Percentiles rank a stretch among this genome's conserved stretches.
phyloP scores from a whole-genome alignment of 2,113 vertebrate species.

The Candoia aspera region DNA sequence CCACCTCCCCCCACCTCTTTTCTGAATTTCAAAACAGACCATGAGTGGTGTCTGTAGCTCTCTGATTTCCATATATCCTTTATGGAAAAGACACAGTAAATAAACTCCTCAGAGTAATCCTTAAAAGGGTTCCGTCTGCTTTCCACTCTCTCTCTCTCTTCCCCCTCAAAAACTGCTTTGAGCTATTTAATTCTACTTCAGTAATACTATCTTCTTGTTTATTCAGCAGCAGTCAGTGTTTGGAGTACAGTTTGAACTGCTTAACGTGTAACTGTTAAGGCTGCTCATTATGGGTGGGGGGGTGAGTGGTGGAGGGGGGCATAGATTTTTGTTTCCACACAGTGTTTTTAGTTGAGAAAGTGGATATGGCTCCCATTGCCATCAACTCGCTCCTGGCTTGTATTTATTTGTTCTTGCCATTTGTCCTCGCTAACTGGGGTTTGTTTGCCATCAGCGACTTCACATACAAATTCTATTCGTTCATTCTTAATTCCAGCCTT shows the following conservation, averaged over 20 bases:
- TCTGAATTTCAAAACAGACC: constrained; percentile 98
- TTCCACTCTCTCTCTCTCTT: constrained; percentile 23
- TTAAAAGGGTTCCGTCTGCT: constrained; percentile 87
- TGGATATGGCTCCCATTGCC: constrained; percentile 53
- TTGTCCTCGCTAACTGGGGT: constrained; percentile 45
- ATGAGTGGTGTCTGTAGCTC: constrained; percentile 89
- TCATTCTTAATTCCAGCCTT: constrained; percentile 74
- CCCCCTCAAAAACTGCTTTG: constrained; percentile 88
- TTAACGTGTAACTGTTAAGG: constrained; percentile 76
- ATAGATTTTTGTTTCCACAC: constrained; percentile 64
- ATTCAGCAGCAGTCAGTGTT: constrained; percentile 81
- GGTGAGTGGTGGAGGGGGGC: constrained; percentile 11
- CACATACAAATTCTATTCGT: constrained; percentile 68
- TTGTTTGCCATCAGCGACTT: constrained; percentile 47
- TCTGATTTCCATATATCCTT: constrained; percentile 98
- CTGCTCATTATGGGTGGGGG: constrained; percentile 70
- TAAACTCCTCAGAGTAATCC: constrained; percentile 96
- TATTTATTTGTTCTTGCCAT: not conserved
- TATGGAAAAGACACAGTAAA: constrained; percentile 93
- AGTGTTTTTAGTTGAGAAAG: constrained; percentile 53
- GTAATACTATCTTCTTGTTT: constrained; percentile 89
- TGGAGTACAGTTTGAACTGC: constrained; percentile 78
- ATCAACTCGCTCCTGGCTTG: constrained; percentile 20
- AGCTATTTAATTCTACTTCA: constrained; percentile 98
- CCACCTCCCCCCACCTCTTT: constrained; percentile 74